Percentiles rank a stretch among this genome's conserved stretches.
phyloP scores from a whole-genome alignment of 2,888 invertebrate species.

The Hirtodrosophila duncani region DNA sequence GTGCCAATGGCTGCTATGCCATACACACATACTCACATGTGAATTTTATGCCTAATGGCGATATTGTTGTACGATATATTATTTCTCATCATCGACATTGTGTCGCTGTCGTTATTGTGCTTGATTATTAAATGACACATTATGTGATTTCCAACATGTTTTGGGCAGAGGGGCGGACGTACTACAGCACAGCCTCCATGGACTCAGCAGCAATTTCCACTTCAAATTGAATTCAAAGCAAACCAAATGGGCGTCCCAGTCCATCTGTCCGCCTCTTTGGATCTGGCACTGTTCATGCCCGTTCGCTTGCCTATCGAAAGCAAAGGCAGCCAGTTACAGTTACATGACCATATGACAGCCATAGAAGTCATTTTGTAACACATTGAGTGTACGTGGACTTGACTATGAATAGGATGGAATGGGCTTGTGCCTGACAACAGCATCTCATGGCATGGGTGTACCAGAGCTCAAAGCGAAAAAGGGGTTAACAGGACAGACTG shows the following conservation, averaged over 20 bases:
- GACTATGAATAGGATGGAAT: slow-evolving; percentile 2
- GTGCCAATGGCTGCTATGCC: slow-evolving; percentile 59
- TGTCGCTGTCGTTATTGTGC: slow-evolving; percentile 63
- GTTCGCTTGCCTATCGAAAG: not conserved
- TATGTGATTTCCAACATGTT: slow-evolving; percentile 74
- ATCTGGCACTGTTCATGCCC: too few species aligned
- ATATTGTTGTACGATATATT: slow-evolving; percentile 64
- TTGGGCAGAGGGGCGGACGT: not conserved
- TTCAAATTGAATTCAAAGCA: slow-evolving; percentile 61
- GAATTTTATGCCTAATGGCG: slow-evolving; percentile 69
- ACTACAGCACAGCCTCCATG: not conserved
- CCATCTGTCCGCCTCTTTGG: slow-evolving; percentile 30
- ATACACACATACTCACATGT: slow-evolving; percentile 8
- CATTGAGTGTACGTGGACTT: slow-evolving; percentile 67
- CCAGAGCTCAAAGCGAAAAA: too few species aligned
- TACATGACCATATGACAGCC: slow-evolving; percentile 68
- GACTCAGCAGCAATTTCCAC: slow-evolving; percentile 36
- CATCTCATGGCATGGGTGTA: not conserved
- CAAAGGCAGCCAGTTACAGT: slow-evolving; percentile 50
- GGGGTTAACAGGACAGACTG: too few species aligned
- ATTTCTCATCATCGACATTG: slow-evolving; percentile 41
- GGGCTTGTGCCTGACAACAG: not conserved
- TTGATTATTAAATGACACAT: slow-evolving; percentile 77
- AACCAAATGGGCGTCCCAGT: slow-evolving; percentile 49
- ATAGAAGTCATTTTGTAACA: slow-evolving; percentile 73